Conservation (phyloP, 2,113 vertebrate genomes). For the Protomyctophum bolini region DNA sequence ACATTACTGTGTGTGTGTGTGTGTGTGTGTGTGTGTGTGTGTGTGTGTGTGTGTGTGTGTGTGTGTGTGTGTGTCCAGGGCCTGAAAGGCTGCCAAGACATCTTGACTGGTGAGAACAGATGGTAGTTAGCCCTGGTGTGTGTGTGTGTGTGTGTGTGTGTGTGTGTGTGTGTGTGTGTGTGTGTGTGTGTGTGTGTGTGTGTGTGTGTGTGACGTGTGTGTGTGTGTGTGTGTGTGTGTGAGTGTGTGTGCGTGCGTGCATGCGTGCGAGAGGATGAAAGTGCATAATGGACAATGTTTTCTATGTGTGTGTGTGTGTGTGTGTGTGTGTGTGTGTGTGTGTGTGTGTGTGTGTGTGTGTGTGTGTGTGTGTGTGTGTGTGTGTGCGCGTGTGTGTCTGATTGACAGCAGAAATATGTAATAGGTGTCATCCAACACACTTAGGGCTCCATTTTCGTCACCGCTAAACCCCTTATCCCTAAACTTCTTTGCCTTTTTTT, state of each 20-base stretch:
- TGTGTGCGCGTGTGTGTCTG: background rate
- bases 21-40: slow-evolving; percentile 25
- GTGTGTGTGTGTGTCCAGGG: slow-evolving; percentile 48
- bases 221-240: too few species aligned
- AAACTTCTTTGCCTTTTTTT: too few species aligned
- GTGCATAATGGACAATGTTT: background rate
- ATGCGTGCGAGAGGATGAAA: background rate
- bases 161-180: slow-evolving; percentile 1
- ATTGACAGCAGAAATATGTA: background rate
- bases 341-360: too few species aligned
- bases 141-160: slow-evolving; percentile 14
- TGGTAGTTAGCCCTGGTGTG: slow-evolving; percentile 41
- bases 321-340: too few species aligned
- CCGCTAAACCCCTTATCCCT: too few species aligned
- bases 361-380: too few species aligned
- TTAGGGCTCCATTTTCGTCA: too few species aligned
- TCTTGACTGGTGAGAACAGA: slow-evolving; percentile 73
- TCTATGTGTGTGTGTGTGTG: too few species aligned
- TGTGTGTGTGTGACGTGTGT: background rate
- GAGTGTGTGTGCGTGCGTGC: too few species aligned
- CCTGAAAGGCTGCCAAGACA: slow-evolving; percentile 65
- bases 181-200: background rate
- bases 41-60: slow-evolving; percentile 24
- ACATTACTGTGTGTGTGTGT: background rate
- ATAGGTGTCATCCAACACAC: too few species aligned